Evolutionary conservation across 2,797 vertebrate genomes (phyloP), one percentile per base, ranked within the genome.

Genomic region (Discoglossus pictus): DNA sequence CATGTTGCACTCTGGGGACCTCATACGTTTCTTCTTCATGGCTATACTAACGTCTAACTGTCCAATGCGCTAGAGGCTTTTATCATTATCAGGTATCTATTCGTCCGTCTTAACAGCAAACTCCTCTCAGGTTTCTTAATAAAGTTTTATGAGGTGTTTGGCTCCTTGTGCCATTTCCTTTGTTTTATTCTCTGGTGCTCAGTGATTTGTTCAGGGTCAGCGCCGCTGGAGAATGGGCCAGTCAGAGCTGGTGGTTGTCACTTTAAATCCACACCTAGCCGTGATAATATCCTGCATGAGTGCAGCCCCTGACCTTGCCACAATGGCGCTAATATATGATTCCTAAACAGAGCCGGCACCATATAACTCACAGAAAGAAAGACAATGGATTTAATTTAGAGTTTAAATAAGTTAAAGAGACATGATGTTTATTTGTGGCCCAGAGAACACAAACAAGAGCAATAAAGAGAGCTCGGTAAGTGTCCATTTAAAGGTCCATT

Each of bases 301-400:
- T 4, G 60, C 39, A 9, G 18, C 52, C 64, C 60, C 58, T 70
- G 68, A 70, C 68, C 68, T 70, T 35, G 16, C 43, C 18, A 64
- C 39, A 70, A 64, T 56, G n/a, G 55, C 16, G 60, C 46, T 70
- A 63, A 70, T 58, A 43, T 36, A 60, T 70, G 60, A 70, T 70
- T 70, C 68, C 63, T 63, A 60, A 64, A 58, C 52, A 48, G 17
- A 50, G 42, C 50, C 35, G 59, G 23, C 42, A 70, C 47, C 43
- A 64, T 36, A 43, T 63, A 70, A 47, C 60, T 56, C 68, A 21
- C 25, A 24, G 13, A 56, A 63, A 58, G 50, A 42, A 64, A 61
- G 60, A 70, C 64, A 63, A 63, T 70, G 60, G 60, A 50, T 70
- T 70, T 63, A 17, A 58, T 63, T 63, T 50, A 51, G 58, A 43